Evolutionary conservation across 1,140 invertebrate genomes (phyloP).

Genomic region (Gerris buenoi): DNA sequence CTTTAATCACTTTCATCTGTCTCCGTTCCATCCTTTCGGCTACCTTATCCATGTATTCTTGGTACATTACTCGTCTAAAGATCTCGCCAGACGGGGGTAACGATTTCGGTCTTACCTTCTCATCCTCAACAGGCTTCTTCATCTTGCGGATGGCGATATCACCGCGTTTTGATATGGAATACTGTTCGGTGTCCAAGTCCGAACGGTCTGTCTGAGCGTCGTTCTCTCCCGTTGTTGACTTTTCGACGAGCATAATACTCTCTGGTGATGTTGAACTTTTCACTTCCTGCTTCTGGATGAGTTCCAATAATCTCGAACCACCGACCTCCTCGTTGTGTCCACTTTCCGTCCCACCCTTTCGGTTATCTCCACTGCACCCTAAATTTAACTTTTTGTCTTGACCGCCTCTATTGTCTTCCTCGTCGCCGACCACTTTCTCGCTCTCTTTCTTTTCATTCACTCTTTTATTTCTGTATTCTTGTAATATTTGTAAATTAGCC

Average conservation of each 20-base stretch:
- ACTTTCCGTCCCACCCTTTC: constrained; percentile 10
- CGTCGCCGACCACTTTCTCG: neutral
- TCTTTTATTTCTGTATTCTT: constrained; percentile 24
- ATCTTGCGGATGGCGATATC: constrained; percentile 17
- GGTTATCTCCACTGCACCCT: constrained; percentile 22
- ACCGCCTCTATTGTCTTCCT: no score
- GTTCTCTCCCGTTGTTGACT: no score
- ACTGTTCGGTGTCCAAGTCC: constrained; percentile 18
- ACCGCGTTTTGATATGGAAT: constrained; percentile 18
- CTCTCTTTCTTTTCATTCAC: constrained; percentile 15
- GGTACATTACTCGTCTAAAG: constrained; percentile 60
- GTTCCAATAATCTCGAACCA: constrained; percentile 34
- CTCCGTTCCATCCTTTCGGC: constrained; percentile 59
- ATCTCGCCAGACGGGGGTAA: constrained; percentile 40
- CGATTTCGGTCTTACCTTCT: constrained; percentile 21
- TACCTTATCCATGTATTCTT: constrained; percentile 63
- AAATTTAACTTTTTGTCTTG: no score
- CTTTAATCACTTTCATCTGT: constrained; percentile 60
- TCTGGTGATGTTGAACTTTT: constrained; percentile 15
- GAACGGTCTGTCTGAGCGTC: neutral
- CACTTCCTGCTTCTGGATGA: constrained; percentile 33
- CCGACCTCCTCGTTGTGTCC: constrained; percentile 23
- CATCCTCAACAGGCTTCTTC: constrained; percentile 2
- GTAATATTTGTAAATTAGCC: constrained; percentile 19
- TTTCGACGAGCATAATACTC: neutral